phyloP scores from a whole-genome alignment of 2,113 vertebrate genomes.

The Myiagra hebetior region DNA sequence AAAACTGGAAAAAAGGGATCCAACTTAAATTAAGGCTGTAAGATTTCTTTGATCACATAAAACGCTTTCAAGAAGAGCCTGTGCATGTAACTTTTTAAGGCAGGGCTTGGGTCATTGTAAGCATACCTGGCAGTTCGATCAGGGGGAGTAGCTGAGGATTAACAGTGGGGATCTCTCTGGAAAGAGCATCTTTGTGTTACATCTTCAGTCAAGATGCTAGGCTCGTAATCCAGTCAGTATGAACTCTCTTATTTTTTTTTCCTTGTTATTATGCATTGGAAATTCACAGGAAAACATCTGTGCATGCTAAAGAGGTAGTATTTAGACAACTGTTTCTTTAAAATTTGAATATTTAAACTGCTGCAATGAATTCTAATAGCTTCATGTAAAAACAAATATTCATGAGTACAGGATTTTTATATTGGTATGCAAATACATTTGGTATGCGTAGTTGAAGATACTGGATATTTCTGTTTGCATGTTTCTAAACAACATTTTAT shows the following conservation, averaged over 20 bases:
- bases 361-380: constrained; percentile 49
- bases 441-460: constrained; percentile 7
- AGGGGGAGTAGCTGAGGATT: neutral
- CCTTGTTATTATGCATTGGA: constrained; percentile 25
- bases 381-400: constrained; percentile 56
- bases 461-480: constrained; percentile 16
- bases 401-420: constrained; percentile 22
- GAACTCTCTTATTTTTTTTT: neutral
- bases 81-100: neutral
- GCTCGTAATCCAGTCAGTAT: neutral
- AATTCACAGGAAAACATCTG: constrained; percentile 53
- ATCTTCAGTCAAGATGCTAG: neutral
- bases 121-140: neutral
- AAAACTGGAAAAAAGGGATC: constrained; percentile 17
- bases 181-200: constrained; percentile 7
- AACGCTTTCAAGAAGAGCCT: neutral
- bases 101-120: neutral
- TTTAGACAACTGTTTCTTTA: constrained; percentile 58
- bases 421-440: constrained; percentile 54
- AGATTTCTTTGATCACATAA: constrained; percentile 10
- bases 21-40: constrained; percentile 13
- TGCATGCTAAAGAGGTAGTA: constrained; percentile 50
- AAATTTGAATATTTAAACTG: constrained; percentile 55
- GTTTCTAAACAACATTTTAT: constrained; percentile 63
- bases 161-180: neutral